Evolutionary conservation across 2,113 vertebrate species (phyloP), one percentile per base, ranked within the genome.

Genomic region (Nipponia nippon): DNA sequence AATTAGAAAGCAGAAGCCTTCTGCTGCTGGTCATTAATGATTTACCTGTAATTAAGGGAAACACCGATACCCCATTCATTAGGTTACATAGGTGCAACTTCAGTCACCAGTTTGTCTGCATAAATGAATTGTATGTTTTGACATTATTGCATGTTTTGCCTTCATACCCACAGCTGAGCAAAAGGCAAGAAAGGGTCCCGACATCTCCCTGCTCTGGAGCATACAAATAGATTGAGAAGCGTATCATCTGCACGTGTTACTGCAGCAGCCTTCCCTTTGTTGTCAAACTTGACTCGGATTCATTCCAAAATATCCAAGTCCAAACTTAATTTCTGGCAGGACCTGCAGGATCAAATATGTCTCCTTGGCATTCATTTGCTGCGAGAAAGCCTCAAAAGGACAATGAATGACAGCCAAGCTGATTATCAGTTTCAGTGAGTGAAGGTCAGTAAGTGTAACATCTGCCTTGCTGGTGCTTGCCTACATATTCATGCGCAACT

Each of bases 391-490:
- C 91, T 97, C 96, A 65, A 95, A 97, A 97, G 96, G 88, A 77
- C 89, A 95, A 96, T 94, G 95, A 97, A 97, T 94, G 97, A 97
- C 96, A 98, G 96, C 83, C 83, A 95, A 97, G 96, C 34, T 95
- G 92, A 95, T 97, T 96, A 98, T 91, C 94, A 90, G 85, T 97
- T 97, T 93, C 93, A 92, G 83, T 16, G 80, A 95, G 77, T 27
- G 95, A 97, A 97, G 96, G 94, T 93, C 90, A 97, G 79, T 58
- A 26, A 95, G 94, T 96, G 88, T 93, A 98, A 96, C 95, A 98
- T 97, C 97, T 98, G 98, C 95, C 83, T 96, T 91, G n/a, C 95
- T 96, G 69, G 53, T 71, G 69, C 83, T 91, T 94, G 63, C 84
- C 81, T 97, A 93, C 80, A 94, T 96, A 95, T 96, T 97, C 91